These are phyloP conservation scores for Sturnus vulgaris DNA, from an alignment of 2,113 vertebrate genomes.

Conservation along the genomic window DNA sequence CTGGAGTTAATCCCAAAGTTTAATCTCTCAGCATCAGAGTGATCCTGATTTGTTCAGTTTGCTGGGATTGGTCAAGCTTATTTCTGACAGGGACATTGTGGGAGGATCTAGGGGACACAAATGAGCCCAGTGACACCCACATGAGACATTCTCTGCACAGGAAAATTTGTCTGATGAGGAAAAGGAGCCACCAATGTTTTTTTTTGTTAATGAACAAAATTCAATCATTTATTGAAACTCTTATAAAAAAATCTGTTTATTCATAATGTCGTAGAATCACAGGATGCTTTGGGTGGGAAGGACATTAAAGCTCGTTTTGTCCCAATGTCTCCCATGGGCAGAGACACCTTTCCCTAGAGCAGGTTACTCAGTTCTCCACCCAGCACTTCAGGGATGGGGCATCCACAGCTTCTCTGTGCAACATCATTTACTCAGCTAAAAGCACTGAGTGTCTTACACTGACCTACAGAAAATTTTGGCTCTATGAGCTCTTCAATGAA, in stretches of 20 bases:
- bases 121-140: fast-evolving
- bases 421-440: fast-evolving
- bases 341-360: not conserved
- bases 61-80: not conserved
- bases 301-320: not conserved
- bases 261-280: not conserved
- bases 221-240: not conserved
- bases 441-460: not conserved
- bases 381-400: not conserved
- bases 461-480: not conserved
- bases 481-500: not conserved
- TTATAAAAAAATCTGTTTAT: not conserved
- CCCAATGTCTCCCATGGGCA: not conserved
- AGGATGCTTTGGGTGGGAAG: not conserved
- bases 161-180: not conserved
- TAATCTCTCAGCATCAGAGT: fast-evolving
- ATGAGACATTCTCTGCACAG: not conserved
- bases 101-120: fast-evolving
- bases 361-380: not conserved
- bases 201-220: not conserved
- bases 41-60: not conserved
- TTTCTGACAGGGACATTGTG: not conserved
- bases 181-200: fast-evolving
- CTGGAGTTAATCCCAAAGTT: not conserved
- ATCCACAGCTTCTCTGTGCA: not conserved